phyloP scores from a whole-genome alignment of 2,797 vertebrate genomes.

The Gymnodraco acuticeps region DNA sequence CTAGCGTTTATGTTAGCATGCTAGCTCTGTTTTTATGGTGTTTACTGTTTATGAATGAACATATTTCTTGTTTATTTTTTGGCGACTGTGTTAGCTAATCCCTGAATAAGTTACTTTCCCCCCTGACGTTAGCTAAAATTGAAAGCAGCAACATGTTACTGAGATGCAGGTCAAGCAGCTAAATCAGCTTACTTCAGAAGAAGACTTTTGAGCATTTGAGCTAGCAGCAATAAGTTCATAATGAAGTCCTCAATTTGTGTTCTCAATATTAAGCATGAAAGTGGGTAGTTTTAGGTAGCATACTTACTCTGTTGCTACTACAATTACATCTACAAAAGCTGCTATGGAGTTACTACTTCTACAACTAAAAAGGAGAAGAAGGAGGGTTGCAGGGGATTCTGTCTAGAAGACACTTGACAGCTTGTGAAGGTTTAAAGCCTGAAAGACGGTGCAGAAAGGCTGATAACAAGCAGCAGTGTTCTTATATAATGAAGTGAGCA shows the following conservation, averaged over 20 bases:
- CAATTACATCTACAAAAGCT: not conserved
- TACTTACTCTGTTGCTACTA: not conserved
- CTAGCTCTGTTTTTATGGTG: no score
- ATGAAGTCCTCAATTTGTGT: not conserved
- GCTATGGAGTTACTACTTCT: not conserved
- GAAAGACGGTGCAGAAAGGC: slow-evolving; percentile 16
- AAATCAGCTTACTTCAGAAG: not conserved
- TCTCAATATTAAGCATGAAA: not conserved
- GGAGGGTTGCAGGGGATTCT: not conserved
- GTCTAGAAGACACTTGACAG: slow-evolving; percentile 1
- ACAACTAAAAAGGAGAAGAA: not conserved
- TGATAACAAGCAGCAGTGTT: slow-evolving; percentile 50
- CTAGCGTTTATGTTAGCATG: no score
- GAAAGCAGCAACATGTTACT: not conserved
- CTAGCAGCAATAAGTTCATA: not conserved
- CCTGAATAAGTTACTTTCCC: not conserved
- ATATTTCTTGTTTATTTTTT: not conserved
- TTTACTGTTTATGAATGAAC: no score
- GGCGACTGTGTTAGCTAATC: not conserved
- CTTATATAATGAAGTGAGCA: slow-evolving; percentile 65
- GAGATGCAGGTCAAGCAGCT: not conserved
- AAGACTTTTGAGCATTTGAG: not conserved
- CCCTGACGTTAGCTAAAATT: not conserved
- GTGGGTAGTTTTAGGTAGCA: not conserved
- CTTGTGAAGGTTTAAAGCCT: slow-evolving; percentile 20